Evolutionary conservation across 2,113 vertebrate genomes (phyloP).

Genomic region (Plestiodon gilberti): DNA sequence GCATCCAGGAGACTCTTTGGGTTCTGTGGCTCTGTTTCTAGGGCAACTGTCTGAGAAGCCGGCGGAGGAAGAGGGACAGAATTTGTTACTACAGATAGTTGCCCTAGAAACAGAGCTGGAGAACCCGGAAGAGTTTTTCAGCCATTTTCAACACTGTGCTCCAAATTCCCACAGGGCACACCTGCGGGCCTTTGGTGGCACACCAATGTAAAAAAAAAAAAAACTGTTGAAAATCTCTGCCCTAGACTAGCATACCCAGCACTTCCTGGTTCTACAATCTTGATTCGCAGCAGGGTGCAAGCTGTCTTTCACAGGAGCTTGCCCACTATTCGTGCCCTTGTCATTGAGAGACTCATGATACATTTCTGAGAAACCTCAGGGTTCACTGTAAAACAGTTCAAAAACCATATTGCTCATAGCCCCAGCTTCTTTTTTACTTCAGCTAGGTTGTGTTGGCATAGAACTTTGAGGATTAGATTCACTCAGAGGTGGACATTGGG

Average conservation of each 20-base stretch:
- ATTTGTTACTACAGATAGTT: too few relatives aligned
- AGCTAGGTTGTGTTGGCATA: background rate
- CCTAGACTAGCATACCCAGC: background rate
- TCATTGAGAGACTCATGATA: background rate
- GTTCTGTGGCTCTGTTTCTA: too few relatives aligned
- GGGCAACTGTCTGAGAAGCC: too few relatives aligned
- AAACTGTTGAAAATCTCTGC: too few relatives aligned
- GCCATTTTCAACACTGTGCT: too few relatives aligned
- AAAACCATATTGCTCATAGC: background rate
- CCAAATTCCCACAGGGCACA: too few relatives aligned
- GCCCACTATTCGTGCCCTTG: background rate
- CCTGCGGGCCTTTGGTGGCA: too few relatives aligned
- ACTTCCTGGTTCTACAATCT: background rate
- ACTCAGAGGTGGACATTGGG: slow-evolving; percentile 13
- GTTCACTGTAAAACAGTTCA: background rate
- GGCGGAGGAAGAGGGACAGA: too few relatives aligned
- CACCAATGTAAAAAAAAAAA: too few relatives aligned
- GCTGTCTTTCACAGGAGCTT: background rate
- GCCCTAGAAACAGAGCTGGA: too few relatives aligned
- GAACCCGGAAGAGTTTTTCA: too few relatives aligned
- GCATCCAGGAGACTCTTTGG: too few relatives aligned
- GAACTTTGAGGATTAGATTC: background rate
- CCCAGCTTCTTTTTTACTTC: background rate
- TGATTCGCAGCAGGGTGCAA: background rate
- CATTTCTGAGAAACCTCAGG: background rate